phyloP scores from a whole-genome alignment of 2,888 invertebrate genomes.

The Pecten maximus region DNA sequence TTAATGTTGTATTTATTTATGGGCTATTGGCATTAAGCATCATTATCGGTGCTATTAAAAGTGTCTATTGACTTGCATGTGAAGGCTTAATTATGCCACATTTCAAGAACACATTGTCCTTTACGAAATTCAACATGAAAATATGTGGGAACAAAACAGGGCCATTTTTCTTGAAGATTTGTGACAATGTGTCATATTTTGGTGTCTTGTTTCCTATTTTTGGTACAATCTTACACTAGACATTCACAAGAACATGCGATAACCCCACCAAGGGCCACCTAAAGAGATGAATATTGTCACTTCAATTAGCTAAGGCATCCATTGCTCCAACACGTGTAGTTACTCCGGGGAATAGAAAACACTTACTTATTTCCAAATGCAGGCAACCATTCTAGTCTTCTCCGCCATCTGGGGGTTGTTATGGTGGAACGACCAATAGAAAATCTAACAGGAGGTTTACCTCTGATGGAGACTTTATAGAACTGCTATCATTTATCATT shows the following conservation, averaged over 20 bases:
- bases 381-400: not conserved
- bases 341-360: not conserved
- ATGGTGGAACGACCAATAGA: not conserved
- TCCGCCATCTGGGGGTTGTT: not conserved
- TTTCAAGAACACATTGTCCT: too few species aligned
- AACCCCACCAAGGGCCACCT: not conserved
- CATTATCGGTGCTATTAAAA: too few species aligned
- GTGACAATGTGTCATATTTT: not conserved
- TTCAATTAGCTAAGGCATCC: not conserved
- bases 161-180: not conserved
- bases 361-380: conserved; percentile 7
- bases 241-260: not conserved
- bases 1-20: too few species aligned
- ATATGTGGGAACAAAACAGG: not conserved
- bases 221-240: not conserved
- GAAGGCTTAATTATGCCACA: too few species aligned
- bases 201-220: not conserved
- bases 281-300: conserved; percentile 2
- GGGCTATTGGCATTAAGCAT: too few species aligned
- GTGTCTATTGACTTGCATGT: too few species aligned
- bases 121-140: not conserved
- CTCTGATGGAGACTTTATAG: not conserved
- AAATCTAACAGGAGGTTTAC: not conserved
- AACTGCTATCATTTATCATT: not conserved
- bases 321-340: not conserved